A percentile compares a stretch with the other conserved stretches of the same genome.
Conservation (phyloP, 2,888 invertebrate genomes). For the Cheilosia impressa region DNA sequence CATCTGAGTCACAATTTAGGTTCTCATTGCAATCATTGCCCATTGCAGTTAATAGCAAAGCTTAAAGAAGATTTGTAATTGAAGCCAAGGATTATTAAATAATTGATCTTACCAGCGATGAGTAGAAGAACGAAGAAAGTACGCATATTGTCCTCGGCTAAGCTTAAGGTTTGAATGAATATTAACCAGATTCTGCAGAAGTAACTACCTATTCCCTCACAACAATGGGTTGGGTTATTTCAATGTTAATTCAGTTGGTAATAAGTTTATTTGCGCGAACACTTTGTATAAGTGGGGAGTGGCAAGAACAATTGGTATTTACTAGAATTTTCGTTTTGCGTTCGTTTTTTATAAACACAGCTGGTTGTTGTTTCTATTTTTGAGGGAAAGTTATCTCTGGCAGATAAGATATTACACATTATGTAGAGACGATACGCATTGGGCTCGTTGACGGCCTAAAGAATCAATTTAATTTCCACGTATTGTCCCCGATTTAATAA, state of each 20-base stretch:
- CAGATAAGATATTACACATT: background rate
- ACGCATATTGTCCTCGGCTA: slow-evolving; percentile 29
- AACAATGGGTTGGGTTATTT: background rate
- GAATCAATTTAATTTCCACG: slow-evolving; percentile 12
- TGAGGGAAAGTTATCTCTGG: slow-evolving; percentile 28
- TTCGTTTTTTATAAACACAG: slow-evolving; percentile 45
- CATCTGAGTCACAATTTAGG: slow-evolving; percentile 5
- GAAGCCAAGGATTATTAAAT: background rate
- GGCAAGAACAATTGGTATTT: slow-evolving; percentile 40
- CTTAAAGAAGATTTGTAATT: background rate
- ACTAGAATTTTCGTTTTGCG: slow-evolving; percentile 20
- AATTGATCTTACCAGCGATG: slow-evolving; percentile 37
- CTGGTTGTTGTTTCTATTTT: slow-evolving; percentile 20
- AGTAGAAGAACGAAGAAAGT: slow-evolving; percentile 7
- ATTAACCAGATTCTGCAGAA: background rate
- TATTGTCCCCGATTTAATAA: background rate
- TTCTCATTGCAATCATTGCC: slow-evolving; percentile 9
- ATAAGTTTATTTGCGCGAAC: slow-evolving; percentile 1
- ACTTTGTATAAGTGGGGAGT: background rate
- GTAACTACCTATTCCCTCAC: background rate
- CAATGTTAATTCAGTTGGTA: slow-evolving; percentile 42
- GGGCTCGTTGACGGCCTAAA: slow-evolving; percentile 19
- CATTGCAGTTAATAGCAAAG: background rate
- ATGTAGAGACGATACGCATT: slow-evolving; percentile 15
- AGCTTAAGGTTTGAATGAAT: slow-evolving; percentile 10